Evolutionary conservation across 2,888 invertebrate genomes (phyloP), one percentile per base, ranked within the genome.

Genomic region (Rhabditophanes sp.): DNA sequence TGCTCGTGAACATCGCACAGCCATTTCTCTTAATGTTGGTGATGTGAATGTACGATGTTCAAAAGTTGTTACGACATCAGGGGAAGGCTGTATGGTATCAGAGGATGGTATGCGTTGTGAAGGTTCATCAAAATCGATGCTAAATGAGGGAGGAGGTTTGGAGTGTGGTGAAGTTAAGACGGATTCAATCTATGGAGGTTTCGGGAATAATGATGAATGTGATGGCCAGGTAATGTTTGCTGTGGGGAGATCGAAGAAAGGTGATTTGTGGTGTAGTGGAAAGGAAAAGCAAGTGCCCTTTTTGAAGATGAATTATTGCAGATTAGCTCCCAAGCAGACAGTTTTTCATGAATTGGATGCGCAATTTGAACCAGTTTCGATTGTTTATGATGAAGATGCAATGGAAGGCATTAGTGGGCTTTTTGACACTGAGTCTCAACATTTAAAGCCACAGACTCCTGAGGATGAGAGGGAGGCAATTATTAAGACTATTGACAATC

Each of bases 21-120:
- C 42, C 8, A 39, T 61, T 4, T 44, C 49, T 16, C 38, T 64
- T 5, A 46, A 50, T 4, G 55, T 62, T 1, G 42, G 50, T 7
- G 61, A 61, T 30, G 45, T 59, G 44, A 49, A 46, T 25, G 44
- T 61, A 3, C 62, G 63, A 29, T 38, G 59, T 17, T 41, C 61
- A 3, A 35, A 41, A 25, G 22, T 44, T 18, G 11, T 32, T 15
- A 15, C 39, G 15, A n/a, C 8, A 44, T 7, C 12, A 14, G 45
- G 9, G 24, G n/a, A n/a, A n/a, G n/a, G n/a, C n/a, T n/a, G n/a
- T n/a, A n/a, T n/a, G n/a, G n/a, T n/a, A n/a, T n/a, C n/a, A n/a
- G n/a, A n/a, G n/a, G n/a, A n/a, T n/a, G n/a, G n/a, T n/a, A n/a
- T n/a, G n/a, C n/a, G n/a, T n/a, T n/a, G n/a, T n/a, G n/a, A n/a